A percentile compares a stretch with the other conserved stretches of the same genome.
These are phyloP conservation scores for Antitype chi DNA, from an alignment of 2,888 invertebrate genomes.

Conservation along the genomic window DNA sequence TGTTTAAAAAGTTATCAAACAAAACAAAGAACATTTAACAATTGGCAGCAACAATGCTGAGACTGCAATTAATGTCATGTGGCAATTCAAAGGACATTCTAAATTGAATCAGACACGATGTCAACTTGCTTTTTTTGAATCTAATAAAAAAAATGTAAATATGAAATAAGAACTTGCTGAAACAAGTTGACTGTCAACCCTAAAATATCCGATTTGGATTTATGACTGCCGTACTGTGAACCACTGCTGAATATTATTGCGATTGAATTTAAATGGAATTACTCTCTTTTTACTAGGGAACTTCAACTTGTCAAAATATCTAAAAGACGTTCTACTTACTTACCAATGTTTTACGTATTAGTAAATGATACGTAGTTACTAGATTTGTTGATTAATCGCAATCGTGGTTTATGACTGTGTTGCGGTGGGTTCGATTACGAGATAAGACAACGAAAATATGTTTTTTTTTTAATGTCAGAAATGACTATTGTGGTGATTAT, in stretches of 20 bases:
- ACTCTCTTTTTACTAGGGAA: constrained; percentile 10
- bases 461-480: not conserved
- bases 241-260: constrained; percentile 34
- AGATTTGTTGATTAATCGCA: not conserved
- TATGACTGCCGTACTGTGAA: constrained; percentile 35
- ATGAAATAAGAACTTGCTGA: not conserved
- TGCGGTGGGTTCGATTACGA: not conserved
- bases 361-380: not conserved
- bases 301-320: constrained; percentile 21
- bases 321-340: constrained; percentile 1
- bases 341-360: not conserved
- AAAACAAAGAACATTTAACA: too few relatives aligned
- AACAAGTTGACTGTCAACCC: constrained; percentile 29
- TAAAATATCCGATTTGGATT: constrained; percentile 41
- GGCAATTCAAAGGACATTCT: not conserved
- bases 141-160: not conserved
- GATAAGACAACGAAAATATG: not conserved
- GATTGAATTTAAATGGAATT: constrained; percentile 34
- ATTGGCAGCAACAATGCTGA: not conserved
- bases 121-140: not conserved
- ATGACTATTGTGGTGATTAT: not conserved
- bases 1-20: not conserved
- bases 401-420: not conserved
- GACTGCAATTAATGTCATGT: not conserved
- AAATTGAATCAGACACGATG: too few relatives aligned